Evolutionary conservation across 92 coral and sea anemone species (phyloP).

Genomic region (Heliopora coerulea): DNA sequence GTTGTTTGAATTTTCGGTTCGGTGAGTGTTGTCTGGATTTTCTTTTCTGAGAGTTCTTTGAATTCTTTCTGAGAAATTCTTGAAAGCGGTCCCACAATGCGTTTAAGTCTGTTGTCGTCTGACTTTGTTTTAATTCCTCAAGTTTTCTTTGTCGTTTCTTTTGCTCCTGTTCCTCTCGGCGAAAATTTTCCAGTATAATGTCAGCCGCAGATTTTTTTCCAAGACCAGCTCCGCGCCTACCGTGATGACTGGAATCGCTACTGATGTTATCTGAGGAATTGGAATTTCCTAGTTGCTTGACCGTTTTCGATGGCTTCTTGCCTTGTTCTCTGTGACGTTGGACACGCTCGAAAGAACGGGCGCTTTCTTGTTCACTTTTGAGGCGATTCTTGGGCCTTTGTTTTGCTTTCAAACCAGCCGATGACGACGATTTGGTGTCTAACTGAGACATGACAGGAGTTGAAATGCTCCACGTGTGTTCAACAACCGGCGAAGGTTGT

Average conservation of each 20-base stretch:
- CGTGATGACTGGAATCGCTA: not conserved
- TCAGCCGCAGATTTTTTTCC: conserved; percentile 24
- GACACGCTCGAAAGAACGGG: not conserved
- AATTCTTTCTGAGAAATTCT: conserved; percentile 51
- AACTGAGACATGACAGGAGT: conserved; percentile 38
- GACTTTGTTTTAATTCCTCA: conserved; percentile 33
- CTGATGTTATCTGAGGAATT: conserved; percentile 1
- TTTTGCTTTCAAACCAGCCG: not conserved
- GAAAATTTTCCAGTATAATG: conserved; percentile 35
- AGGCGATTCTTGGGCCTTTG: not conserved
- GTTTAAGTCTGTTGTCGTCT: conserved; percentile 55
- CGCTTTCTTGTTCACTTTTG: not conserved
- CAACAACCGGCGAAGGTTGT: conserved; percentile 8
- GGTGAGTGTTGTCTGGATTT: conserved; percentile 15
- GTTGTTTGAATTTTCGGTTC: no score
- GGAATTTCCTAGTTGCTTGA: not conserved
- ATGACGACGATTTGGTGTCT: conserved; percentile 1
- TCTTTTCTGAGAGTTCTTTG: conserved; percentile 43
- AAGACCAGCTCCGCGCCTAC: not conserved
- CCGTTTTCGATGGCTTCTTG: not conserved
- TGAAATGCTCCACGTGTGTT: conserved; percentile 35
- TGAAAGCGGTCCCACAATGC: conserved; percentile 71
- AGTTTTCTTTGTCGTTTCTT: conserved; percentile 24
- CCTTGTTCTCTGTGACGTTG: not conserved
- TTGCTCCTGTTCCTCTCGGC: conserved; percentile 24